phyloP scores from a whole-genome alignment of 2,113 vertebrate genomes.

The Neodon shergylaensis region DNA sequence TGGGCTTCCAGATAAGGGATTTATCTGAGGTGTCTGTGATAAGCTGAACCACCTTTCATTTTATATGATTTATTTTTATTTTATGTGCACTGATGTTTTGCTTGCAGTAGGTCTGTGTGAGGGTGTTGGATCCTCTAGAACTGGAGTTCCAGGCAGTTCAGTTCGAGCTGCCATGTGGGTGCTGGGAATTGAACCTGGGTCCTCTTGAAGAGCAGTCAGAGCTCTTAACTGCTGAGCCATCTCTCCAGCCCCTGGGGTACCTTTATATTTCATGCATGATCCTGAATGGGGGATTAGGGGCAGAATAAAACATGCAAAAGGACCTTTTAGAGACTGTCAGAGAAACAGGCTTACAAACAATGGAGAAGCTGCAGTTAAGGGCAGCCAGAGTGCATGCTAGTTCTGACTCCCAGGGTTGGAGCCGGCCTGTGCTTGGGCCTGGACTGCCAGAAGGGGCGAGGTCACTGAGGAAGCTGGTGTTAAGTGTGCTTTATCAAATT shows the following conservation, averaged over 20 bases:
- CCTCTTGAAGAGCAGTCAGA: neutral
- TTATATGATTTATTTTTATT: neutral
- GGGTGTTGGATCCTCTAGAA: neutral
- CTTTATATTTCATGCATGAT: neutral
- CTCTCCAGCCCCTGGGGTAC: neutral
- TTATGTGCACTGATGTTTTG: neutral
- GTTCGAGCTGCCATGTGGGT: neutral
- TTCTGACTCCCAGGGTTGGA: neutral
- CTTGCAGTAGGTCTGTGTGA: neutral
- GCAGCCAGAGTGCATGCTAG: neutral
- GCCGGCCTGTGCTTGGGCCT: neutral
- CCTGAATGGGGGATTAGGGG: neutral
- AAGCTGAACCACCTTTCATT: neutral
- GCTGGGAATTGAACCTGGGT: neutral
- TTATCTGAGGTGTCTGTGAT: slow-evolving; percentile 36
- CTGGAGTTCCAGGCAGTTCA: neutral
- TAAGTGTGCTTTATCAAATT: slow-evolving; percentile 66
- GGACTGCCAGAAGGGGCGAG: fast-evolving
- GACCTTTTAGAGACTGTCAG: neutral
- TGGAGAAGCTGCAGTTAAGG: neutral
- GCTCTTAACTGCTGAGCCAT: neutral
- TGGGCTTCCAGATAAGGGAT: slow-evolving; percentile 54
- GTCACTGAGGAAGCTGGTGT: slow-evolving; percentile 46
- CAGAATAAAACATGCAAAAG: neutral
- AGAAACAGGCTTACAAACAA: slow-evolving; percentile 21